phyloP scores from a whole-genome alignment of 2,113 vertebrate genomes.

The Neofelis nebulosa region DNA sequence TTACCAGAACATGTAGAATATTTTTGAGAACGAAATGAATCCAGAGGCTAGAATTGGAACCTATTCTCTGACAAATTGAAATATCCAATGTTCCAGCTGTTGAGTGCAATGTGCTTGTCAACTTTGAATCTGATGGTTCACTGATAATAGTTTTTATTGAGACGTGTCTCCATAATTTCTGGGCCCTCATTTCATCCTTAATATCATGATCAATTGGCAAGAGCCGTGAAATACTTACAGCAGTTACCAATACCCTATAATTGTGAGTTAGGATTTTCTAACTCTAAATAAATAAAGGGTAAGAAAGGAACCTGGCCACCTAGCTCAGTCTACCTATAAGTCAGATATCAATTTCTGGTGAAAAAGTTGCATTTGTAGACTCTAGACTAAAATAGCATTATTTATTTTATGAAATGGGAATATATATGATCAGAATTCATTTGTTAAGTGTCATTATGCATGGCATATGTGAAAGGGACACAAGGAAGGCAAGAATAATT shows the following conservation, averaged over 20 bases:
- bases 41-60: constrained; percentile 23
- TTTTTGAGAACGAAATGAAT: constrained; percentile 55
- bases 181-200: constrained; percentile 14
- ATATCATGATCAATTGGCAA: constrained; percentile 49
- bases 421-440: neutral
- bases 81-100: constrained; percentile 47
- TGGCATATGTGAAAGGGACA: neutral
- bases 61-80: constrained; percentile 51
- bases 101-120: constrained; percentile 65
- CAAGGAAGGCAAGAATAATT: neutral
- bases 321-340: neutral
- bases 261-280: constrained; percentile 19
- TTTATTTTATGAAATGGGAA: constrained; percentile 31
- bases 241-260: constrained; percentile 32
- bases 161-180: constrained; percentile 47
- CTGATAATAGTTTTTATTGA: constrained; percentile 72
- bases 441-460: neutral
- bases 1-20: constrained; percentile 38
- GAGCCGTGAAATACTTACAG: constrained; percentile 20
- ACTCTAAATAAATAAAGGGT: constrained; percentile 47
- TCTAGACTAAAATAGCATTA: neutral
- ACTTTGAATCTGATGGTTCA: constrained; percentile 14
- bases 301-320: neutral
- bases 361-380: neutral
- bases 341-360: neutral